phyloP scores from a whole-genome alignment of 2,888 invertebrate genomes.

The Standfussiana lucernea region DNA sequence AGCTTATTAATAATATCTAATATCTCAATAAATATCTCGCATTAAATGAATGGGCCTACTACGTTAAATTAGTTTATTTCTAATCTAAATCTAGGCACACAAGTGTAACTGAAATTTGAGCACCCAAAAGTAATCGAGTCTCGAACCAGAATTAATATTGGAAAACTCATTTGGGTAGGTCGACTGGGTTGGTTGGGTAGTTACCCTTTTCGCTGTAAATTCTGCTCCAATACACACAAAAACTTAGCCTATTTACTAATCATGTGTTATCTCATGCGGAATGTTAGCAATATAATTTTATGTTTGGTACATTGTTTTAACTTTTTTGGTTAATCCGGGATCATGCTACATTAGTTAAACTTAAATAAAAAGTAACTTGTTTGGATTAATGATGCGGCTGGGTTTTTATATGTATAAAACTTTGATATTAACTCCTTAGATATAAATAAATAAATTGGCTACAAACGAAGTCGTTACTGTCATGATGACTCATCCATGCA shows the following conservation, averaged over 20 bases:
- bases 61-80: conserved; percentile 20
- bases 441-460: neutral
- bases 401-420: neutral
- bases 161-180: conserved; percentile 43
- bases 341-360: neutral
- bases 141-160: conserved; percentile 55
- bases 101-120: conserved; percentile 33
- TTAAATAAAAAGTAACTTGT: conserved; percentile 1
- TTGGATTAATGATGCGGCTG: neutral
- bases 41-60: conserved; percentile 7
- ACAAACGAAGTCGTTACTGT: neutral
- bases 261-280: conserved; percentile 39
- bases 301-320: conserved; percentile 22
- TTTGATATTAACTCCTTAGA: neutral
- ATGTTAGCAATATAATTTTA: conserved; percentile 31
- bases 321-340: conserved; percentile 12
- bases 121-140: conserved; percentile 53
- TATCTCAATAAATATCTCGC: conserved; percentile 17
- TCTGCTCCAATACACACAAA: conserved; percentile 50
- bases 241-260: conserved; percentile 51
- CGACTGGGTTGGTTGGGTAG: conserved; percentile 25
- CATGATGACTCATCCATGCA: too few species aligned
- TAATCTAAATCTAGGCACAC: conserved; percentile 18
- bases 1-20: too few species aligned
- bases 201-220: conserved; percentile 44